These are phyloP conservation scores for Scaptomyza pallida DNA, from an alignment of 1,140 invertebrate genomes.

Conservation along the genomic window DNA sequence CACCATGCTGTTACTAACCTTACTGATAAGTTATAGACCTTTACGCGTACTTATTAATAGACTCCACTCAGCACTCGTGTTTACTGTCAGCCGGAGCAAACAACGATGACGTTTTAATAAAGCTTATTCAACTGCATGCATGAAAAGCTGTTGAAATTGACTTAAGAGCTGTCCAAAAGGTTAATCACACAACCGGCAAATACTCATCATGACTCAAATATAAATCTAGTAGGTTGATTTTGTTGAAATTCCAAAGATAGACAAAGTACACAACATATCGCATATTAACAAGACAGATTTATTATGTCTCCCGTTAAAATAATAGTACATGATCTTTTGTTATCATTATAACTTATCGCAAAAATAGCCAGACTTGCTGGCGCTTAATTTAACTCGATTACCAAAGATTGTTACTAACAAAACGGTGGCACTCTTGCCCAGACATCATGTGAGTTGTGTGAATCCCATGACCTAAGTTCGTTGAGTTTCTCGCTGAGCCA, in stretches of 20 bases:
- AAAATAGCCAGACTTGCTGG: conserved; percentile 20
- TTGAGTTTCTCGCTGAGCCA: neutral
- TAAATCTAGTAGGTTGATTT: conserved; percentile 8
- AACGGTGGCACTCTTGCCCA: neutral
- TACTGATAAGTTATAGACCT: conserved; percentile 6
- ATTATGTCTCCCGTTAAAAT: conserved; percentile 1
- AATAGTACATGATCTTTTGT: neutral
- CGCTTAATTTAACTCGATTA: conserved; percentile 12
- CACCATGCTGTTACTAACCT: too few relatives aligned
- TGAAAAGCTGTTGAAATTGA: conserved; percentile 36
- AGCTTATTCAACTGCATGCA: conserved; percentile 57
- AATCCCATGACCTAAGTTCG: conserved; percentile 16
- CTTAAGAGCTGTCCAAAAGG: conserved; percentile 46
- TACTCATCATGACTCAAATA: conserved; percentile 30
- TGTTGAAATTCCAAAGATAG: conserved; percentile 54
- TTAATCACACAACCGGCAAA: conserved; percentile 38
- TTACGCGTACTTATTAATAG: conserved; percentile 19
- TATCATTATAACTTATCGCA: conserved; percentile 2
- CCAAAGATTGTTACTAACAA: neutral
- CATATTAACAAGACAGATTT: conserved; percentile 49
- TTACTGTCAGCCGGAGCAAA: conserved; percentile 42
- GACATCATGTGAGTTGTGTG: conserved; percentile 8
- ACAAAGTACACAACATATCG: conserved; percentile 21
- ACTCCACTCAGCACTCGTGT: conserved; percentile 19
- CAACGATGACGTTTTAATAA: conserved; percentile 48